Evolutionary conservation across 2,797 vertebrate genomes (phyloP).

Genomic region (Smutsia temminckii): DNA sequence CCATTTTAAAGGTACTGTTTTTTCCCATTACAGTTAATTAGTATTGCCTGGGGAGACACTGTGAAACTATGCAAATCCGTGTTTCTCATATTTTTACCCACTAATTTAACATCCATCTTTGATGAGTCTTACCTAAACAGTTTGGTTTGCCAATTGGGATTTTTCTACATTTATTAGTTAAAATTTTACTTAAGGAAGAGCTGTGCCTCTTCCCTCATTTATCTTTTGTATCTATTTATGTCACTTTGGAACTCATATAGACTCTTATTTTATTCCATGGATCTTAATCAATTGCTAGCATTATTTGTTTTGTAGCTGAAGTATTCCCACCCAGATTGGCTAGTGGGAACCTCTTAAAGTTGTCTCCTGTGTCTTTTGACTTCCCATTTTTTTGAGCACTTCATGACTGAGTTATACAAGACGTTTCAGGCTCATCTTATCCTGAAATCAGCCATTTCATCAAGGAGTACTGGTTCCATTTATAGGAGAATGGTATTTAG

Average conservation of each 20-base stretch:
- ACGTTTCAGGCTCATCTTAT: not conserved
- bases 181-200: not conserved
- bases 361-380: not conserved
- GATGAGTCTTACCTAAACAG: conserved; percentile 10
- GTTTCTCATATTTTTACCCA: not conserved
- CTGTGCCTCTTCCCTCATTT: not conserved
- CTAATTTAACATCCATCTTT: not conserved
- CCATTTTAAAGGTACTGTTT: not conserved
- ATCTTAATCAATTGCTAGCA: not conserved
- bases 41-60: not conserved
- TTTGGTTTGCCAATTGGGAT: not conserved
- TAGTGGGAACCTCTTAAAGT: not conserved
- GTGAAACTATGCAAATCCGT: not conserved
- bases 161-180: not conserved
- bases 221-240: not conserved
- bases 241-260: not conserved
- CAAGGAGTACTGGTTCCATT: not conserved
- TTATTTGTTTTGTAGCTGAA: not conserved
- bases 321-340: not conserved
- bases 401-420: not conserved
- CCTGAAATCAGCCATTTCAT: not conserved
- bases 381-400: not conserved
- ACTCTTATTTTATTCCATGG: not conserved
- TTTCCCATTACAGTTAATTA: not conserved
- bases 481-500: not conserved